Percentiles rank a stretch among this genome's conserved stretches.
Conservation (phyloP, 2,888 invertebrate genomes). For the Podotricha telesiphe region DNA sequence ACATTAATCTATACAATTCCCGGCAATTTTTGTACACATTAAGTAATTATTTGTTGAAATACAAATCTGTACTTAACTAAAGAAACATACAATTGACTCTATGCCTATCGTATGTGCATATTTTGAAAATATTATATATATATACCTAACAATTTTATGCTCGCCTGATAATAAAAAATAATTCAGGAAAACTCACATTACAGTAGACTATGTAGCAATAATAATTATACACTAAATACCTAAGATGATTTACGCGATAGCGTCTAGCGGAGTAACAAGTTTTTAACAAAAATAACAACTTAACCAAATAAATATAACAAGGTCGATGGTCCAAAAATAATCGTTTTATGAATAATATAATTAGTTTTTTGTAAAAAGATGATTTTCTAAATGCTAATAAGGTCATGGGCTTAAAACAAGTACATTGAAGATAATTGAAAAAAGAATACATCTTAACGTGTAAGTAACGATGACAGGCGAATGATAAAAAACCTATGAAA, state of each 20-base stretch:
- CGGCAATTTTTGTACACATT: neutral
- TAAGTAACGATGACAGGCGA: conserved; percentile 38
- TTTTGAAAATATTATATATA: no score
- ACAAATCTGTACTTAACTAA: neutral
- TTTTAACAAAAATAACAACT: neutral
- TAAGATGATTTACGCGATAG: neutral
- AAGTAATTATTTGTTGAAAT: conserved; percentile 16
- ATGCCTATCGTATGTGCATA: neutral
- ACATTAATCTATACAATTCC: conserved; percentile 19
- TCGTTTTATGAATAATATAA: no score
- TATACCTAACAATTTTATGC: no score
- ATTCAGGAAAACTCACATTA: no score
- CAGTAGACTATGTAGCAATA: no score
- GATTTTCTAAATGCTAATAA: conserved; percentile 10
- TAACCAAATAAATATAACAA: neutral
- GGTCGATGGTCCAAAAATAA: no score
- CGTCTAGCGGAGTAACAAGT: neutral
- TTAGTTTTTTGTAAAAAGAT: no score
- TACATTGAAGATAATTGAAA: conserved; percentile 3
- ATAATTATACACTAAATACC: no score
- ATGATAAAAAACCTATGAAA: conserved; percentile 33
- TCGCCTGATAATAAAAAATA: no score
- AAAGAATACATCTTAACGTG: conserved; percentile 24
- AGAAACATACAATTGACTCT: neutral
- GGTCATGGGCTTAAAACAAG: conserved; percentile 1